These are phyloP conservation scores for Rhynchophorus ferrugineus DNA, from an alignment of 1,140 invertebrate species.

Conservation along the genomic window DNA sequence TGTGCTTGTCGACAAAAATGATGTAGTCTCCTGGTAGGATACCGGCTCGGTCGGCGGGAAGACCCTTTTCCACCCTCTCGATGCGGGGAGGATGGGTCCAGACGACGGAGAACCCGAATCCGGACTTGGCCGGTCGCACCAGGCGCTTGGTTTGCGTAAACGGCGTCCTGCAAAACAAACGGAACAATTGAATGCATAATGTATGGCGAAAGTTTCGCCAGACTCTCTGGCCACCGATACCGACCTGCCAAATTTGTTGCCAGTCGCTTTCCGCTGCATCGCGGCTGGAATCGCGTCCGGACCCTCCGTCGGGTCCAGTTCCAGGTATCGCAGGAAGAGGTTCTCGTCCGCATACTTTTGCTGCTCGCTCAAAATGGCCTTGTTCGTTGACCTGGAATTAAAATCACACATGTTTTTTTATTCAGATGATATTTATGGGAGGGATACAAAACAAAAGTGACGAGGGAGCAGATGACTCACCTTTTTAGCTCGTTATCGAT, in stretches of 20 bases:
- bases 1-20: constrained; percentile 77
- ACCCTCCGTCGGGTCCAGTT: constrained; percentile 61
- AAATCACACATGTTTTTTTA: not conserved
- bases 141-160: constrained; percentile 70
- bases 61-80: constrained; percentile 72
- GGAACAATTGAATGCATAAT: not conserved
- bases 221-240: not conserved
- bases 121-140: constrained; percentile 48
- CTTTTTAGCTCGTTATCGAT: constrained; percentile 30
- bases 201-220: not conserved
- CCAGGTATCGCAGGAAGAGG: constrained; percentile 67
- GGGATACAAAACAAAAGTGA: no score
- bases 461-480: constrained; percentile 5
- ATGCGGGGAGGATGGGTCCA: constrained; percentile 86
- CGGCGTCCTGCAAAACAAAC: constrained; percentile 50
- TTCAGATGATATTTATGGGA: not conserved
- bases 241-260: constrained; percentile 49
- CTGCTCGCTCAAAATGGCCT: constrained; percentile 44
- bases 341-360: constrained; percentile 63
- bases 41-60: constrained; percentile 73
- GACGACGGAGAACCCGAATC: constrained; percentile 83
- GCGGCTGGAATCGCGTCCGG: constrained; percentile 48
- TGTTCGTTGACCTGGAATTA: constrained; percentile 24
- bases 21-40: constrained; percentile 76
- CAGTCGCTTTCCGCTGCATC: constrained; percentile 42